Evolutionary conservation across 2,888 invertebrate species (phyloP).

Genomic region (Netelia melanura): DNA sequence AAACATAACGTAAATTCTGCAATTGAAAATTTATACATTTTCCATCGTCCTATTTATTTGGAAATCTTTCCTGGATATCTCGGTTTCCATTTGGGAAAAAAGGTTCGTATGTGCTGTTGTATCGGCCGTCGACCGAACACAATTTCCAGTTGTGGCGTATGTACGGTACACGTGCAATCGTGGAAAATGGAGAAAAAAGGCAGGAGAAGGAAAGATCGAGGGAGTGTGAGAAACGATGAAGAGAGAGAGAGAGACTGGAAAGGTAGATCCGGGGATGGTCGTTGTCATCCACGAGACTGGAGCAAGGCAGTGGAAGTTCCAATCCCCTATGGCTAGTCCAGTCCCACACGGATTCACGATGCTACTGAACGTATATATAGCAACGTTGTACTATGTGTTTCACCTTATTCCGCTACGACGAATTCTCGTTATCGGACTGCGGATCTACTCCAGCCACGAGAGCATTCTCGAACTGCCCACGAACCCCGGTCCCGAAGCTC

Average conservation of each 20-base stretch:
- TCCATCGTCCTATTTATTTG: not conserved
- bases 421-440: slow-evolving; percentile 35
- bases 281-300: slow-evolving; percentile 25
- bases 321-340: slow-evolving; percentile 7
- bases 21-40: not conserved
- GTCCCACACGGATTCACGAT: not conserved
- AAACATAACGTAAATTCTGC: too few relatives aligned
- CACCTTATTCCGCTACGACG: slow-evolving; percentile 36
- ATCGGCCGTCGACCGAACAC: slow-evolving; percentile 9
- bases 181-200: not conserved
- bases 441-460: slow-evolving; percentile 15
- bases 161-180: not conserved
- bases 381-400: slow-evolving; percentile 8
- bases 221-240: not conserved
- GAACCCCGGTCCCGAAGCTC: not conserved
- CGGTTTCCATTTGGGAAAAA: not conserved
- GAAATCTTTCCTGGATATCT: not conserved
- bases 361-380: not conserved
- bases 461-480: slow-evolving; percentile 4
- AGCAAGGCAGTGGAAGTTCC: slow-evolving; percentile 32
- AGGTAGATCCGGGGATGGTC: slow-evolving; percentile 27
- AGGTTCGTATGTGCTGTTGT: not conserved
- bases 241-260: slow-evolving; percentile 1
- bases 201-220: not conserved
- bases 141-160: not conserved